These are phyloP conservation scores for Euschistus heros DNA, from an alignment of 1,140 invertebrate genomes.

Conservation along the genomic window DNA sequence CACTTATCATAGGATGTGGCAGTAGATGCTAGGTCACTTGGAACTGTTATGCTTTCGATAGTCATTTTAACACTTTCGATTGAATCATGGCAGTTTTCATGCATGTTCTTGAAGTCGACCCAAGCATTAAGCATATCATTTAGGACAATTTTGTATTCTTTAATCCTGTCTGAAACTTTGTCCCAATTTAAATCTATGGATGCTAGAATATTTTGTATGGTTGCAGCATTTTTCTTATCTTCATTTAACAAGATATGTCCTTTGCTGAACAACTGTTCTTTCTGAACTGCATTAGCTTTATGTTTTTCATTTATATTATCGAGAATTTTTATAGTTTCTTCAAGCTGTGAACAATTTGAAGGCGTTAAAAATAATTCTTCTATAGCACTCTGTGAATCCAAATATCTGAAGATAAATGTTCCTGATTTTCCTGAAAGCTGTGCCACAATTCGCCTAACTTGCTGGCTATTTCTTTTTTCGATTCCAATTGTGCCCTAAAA, in stretches of 20 bases:
- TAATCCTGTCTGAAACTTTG: constrained; percentile 48
- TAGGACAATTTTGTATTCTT: constrained; percentile 1
- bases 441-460: constrained; percentile 30
- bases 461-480: constrained; percentile 23
- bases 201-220: constrained; percentile 64
- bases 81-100: constrained; percentile 52
- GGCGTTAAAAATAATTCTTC: constrained; percentile 30
- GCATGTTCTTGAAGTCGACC: not conserved
- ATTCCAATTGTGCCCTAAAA: constrained; percentile 22
- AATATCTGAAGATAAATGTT: constrained; percentile 31
- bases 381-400: constrained; percentile 28
- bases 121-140: not conserved
- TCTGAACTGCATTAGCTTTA: constrained; percentile 39
- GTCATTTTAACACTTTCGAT: constrained; percentile 52
- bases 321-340: constrained; percentile 21
- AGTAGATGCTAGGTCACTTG: constrained; percentile 51
- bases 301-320: constrained; percentile 40
- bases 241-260: constrained; percentile 65
- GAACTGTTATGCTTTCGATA: constrained; percentile 37
- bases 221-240: constrained; percentile 63
- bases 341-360: constrained; percentile 36
- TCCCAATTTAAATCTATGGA: constrained; percentile 69
- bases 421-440: constrained; percentile 32
- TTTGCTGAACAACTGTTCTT: constrained; percentile 53
- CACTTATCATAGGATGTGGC: constrained; percentile 53